Evolutionary conservation across 2,113 vertebrate species (phyloP).

Genomic region (Abramis brama): DNA sequence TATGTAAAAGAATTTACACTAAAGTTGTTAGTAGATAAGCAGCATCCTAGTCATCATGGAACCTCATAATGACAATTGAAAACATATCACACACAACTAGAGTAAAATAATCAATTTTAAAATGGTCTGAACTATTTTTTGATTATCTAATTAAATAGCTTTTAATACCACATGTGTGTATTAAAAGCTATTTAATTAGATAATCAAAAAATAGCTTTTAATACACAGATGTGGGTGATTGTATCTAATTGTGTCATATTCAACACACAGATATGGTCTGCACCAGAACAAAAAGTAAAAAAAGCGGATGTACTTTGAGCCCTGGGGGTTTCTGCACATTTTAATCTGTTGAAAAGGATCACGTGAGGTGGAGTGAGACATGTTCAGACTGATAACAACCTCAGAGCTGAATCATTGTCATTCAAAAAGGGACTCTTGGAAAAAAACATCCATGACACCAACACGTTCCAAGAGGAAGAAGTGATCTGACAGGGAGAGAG

Average conservation of each 20-base stretch:
- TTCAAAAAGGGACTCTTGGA: slow-evolving; percentile 17
- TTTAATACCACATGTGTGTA: neutral
- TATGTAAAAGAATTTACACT: neutral
- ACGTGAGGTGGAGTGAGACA: neutral
- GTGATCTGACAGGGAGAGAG: neutral
- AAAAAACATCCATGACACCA: slow-evolving; percentile 20
- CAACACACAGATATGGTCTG: neutral
- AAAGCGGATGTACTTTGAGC: neutral
- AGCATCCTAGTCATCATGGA: neutral
- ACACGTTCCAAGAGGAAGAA: neutral
- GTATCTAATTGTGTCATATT: neutral
- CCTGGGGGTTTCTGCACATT: neutral
- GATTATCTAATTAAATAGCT: neutral
- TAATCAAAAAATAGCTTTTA: neutral
- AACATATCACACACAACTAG: neutral
- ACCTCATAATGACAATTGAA: neutral
- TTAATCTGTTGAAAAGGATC: neutral
- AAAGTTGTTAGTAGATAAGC: neutral
- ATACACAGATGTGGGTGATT: neutral
- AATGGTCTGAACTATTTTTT: neutral
- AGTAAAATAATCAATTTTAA: neutral
- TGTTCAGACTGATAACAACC: slow-evolving; percentile 6
- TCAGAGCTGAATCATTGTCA: slow-evolving; percentile 25
- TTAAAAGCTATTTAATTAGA: no score
- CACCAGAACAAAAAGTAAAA: neutral